Evolutionary conservation across 2,797 vertebrate species (phyloP).

Genomic region (Alcedo atthis): DNA sequence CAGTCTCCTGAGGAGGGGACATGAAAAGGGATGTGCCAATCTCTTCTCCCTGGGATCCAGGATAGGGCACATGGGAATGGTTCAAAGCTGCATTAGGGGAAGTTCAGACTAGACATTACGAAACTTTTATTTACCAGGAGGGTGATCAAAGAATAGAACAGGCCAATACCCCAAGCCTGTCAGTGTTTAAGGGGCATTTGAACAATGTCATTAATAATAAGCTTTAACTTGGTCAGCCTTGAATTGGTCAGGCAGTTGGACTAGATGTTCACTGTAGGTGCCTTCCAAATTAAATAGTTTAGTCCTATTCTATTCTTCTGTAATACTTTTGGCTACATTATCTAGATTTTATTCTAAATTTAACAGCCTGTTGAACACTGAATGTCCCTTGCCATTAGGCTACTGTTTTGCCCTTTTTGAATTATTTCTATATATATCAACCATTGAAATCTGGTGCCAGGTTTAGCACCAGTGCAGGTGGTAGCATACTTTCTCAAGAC

Average conservation of each 20-base stretch:
- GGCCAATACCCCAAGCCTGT: too few species aligned
- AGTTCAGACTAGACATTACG: background rate
- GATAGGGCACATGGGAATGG: rapidly evolving
- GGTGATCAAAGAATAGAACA: background rate
- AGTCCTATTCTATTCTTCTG: background rate
- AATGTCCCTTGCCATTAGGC: background rate
- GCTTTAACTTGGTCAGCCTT: too few species aligned
- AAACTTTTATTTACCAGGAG: background rate
- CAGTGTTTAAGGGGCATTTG: too few species aligned
- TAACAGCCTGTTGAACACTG: background rate
- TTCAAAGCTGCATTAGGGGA: background rate
- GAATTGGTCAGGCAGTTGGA: background rate
- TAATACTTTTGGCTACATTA: background rate
- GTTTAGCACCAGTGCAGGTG: background rate
- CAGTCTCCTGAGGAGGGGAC: background rate
- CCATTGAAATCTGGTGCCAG: background rate
- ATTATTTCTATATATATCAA: background rate
- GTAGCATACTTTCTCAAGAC: background rate
- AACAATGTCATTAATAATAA: too few species aligned
- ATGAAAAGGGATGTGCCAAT: too few species aligned
- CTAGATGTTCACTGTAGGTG: background rate
- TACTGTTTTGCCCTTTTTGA: background rate
- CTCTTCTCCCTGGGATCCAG: background rate
- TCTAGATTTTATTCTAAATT: background rate
- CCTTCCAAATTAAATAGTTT: background rate